Percentiles rank a stretch among this genome's conserved stretches.
Conservation (phyloP, 1,140 invertebrate genomes). For the Rhizoglyphus robini region DNA sequence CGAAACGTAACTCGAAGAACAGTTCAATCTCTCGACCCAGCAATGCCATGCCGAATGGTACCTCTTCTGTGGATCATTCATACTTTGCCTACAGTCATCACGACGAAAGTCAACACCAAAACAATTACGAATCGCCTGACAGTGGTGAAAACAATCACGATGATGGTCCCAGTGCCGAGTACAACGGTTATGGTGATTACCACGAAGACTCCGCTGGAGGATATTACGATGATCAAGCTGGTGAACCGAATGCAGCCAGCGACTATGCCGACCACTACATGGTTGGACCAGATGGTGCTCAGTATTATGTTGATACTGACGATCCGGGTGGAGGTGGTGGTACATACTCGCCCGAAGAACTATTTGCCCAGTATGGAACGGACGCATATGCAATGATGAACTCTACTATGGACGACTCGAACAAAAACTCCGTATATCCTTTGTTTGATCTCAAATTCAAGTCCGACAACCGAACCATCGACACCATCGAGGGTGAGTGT, state of each 20-base stretch:
- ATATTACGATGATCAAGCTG: background rate
- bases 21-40: too few relatives aligned
- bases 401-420: background rate
- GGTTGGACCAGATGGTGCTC: background rate
- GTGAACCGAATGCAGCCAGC: background rate
- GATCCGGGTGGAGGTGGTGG: background rate
- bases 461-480: background rate
- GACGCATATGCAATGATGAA: background rate
- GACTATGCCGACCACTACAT: background rate
- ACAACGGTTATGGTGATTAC: background rate
- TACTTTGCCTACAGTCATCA: too few relatives aligned
- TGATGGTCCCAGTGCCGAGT: background rate
- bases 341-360: background rate
- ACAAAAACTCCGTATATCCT: background rate
- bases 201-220: background rate
- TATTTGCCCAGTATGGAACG: background rate
- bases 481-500: background rate
- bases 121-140: too few relatives aligned
- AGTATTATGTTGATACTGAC: background rate
- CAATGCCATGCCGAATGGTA: too few relatives aligned
- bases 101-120: too few relatives aligned
- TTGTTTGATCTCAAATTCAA: slow-evolving; percentile 6
- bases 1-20: too few relatives aligned
- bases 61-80: too few relatives aligned
- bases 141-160: too few relatives aligned